phyloP scores from a whole-genome alignment of 2,888 invertebrate genomes.

The Palloptera scutellata region DNA sequence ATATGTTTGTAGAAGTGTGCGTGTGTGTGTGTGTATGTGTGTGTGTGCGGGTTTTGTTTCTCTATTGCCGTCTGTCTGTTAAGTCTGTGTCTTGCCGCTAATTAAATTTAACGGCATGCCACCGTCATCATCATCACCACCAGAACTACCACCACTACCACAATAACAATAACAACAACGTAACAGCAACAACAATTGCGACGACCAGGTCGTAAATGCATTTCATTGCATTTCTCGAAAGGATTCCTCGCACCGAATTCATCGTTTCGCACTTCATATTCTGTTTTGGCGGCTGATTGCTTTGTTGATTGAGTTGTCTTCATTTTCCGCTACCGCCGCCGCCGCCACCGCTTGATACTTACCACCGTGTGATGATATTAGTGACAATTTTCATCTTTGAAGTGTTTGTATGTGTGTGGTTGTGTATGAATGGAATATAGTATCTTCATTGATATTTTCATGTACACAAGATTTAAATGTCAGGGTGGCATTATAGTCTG shows the following conservation, averaged over 20 bases:
- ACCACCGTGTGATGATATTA: not conserved
- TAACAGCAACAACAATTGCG: constrained; percentile 28
- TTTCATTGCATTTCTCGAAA: constrained; percentile 29
- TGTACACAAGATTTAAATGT: too few relatives aligned
- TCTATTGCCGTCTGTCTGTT: constrained; percentile 13
- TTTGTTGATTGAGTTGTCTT: constrained; percentile 54
- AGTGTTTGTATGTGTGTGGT: too few relatives aligned
- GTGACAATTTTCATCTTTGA: not conserved
- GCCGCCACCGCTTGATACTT: constrained; percentile 7
- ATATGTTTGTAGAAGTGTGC: constrained; percentile 5
- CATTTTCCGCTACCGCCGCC: constrained; percentile 4
- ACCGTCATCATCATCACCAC: constrained; percentile 19
- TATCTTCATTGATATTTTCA: too few relatives aligned
- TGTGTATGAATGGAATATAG: too few relatives aligned
- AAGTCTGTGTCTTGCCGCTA: constrained; percentile 39
- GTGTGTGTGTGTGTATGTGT: not conserved
- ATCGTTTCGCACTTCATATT: not conserved
- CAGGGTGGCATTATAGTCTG: not conserved
- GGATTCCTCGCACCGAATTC: constrained; percentile 14
- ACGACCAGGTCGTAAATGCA: constrained; percentile 25
- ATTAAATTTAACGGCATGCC: constrained; percentile 55
- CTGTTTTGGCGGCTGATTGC: constrained; percentile 32
- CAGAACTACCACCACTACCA: too few relatives aligned
- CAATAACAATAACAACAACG: not conserved
- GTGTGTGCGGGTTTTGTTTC: constrained; percentile 10